Percentiles rank a stretch among this genome's conserved stretches.
These are phyloP conservation scores for Agrotis puta DNA, from an alignment of 2,888 invertebrate species.

Conservation along the genomic window DNA sequence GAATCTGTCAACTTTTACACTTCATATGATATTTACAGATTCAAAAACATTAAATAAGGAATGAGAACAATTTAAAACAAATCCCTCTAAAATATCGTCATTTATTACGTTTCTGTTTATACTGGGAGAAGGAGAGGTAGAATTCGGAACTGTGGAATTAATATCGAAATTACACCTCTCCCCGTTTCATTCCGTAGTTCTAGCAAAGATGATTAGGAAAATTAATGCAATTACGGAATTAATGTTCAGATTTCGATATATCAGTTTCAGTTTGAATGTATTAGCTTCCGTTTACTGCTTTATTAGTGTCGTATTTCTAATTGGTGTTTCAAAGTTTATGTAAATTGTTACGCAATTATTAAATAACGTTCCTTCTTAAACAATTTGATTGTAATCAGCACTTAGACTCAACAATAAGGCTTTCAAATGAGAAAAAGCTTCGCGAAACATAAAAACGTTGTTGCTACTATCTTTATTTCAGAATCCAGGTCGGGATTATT, in stretches of 20 bases:
- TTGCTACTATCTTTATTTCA: conserved; percentile 4
- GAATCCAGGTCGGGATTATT: conserved; percentile 18
- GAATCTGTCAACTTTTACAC: not conserved
- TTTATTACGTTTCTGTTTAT: conserved; percentile 6
- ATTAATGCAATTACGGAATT: conserved; percentile 42
- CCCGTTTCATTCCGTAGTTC: conserved; percentile 19
- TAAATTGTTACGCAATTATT: not conserved
- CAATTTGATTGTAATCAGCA: not conserved
- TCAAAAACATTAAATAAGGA: not conserved
- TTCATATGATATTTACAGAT: not conserved
- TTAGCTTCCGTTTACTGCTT: not conserved
- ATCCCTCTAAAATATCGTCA: not conserved
- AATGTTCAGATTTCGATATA: conserved; percentile 29
- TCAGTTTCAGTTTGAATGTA: conserved; percentile 21
- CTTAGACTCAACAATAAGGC: not conserved
- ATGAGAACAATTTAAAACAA: not conserved
- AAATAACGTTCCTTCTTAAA: not conserved
- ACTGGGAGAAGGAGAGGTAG: conserved; percentile 20
- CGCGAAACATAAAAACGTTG: conserved; percentile 3
- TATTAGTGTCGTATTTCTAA: not conserved
- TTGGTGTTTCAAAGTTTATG: not conserved
- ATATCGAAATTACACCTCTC: conserved; percentile 25
- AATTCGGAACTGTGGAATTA: conserved; percentile 34
- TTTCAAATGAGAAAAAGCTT: conserved; percentile 7
- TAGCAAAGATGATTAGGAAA: conserved; percentile 15